Evolutionary conservation across 2,888 invertebrate genomes (phyloP), one percentile per base, ranked within the genome.

Genomic region (Stenurella melanura): DNA sequence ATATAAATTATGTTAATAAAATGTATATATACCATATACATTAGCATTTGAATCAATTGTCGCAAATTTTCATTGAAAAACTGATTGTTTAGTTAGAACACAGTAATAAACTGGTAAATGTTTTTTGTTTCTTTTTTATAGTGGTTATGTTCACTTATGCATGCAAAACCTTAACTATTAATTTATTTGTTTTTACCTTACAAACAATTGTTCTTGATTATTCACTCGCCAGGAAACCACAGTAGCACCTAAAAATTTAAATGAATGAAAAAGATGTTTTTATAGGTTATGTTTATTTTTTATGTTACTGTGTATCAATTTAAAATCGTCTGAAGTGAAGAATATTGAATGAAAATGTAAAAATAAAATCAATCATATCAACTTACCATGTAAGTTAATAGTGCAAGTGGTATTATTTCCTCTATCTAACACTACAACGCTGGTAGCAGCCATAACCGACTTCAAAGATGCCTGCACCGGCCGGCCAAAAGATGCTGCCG

Each of bases 361-460:
- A 68, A 76, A 74, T 76, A 73, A 75, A 74, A 68, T 34, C 19
- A 56, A 73, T 72, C 85, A 87, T 87, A 75, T 74, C 73, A 63
- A 92, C 94, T 93, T 92, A 97, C 97, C 97, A 92, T 97, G 97
- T 91, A 97, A 93, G 93, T 98, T 97, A 90, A 98, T 96, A 89
- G 97, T 97, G 92, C 97, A 97, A 90, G 97, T 97, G 90, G 97
- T 97, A 92, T 97, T 97, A 92, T 97, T 97, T 91, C 97, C 97
- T 90, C 97, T 94, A 92, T 97, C 97, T 89, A 96, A 93, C 89
- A 97, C 96, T 91, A 97, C 97, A 91, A 97, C 97, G 93, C 96
- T 96, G 90, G 97, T 96, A 92, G 94, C 94, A 89, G 96, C 96
- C 93, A 89, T 89, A 80, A 74, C 77, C 58, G 64, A 72, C n/a